Percentiles rank a stretch among this genome's conserved stretches.
phyloP scores from a whole-genome alignment of 2,113 vertebrate species.

The Petrocephalus zakoni region DNA sequence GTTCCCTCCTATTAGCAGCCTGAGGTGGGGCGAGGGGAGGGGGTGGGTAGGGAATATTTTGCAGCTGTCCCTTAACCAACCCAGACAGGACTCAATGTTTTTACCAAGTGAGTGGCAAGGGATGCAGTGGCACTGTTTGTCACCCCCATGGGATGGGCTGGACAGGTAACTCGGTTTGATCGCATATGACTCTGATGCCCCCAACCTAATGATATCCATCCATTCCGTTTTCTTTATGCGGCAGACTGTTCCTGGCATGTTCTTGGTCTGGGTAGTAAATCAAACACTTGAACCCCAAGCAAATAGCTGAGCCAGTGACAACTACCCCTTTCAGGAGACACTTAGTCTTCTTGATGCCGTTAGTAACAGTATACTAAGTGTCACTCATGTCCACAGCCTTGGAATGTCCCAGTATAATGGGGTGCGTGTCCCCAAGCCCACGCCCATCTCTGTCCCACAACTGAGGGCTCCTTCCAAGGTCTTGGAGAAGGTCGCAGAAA shows the following conservation, averaged over 20 bases:
- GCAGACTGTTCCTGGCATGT: background rate
- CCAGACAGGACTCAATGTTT: background rate
- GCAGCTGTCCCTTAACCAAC: background rate
- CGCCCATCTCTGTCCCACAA: background rate
- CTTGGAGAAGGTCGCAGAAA: background rate
- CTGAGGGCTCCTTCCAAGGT: background rate
- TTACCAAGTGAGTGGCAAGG: background rate
- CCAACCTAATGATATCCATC: background rate
- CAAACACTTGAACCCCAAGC: conserved; percentile 2
- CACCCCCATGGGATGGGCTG: background rate
- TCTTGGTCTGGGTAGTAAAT: background rate
- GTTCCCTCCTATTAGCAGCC: background rate
- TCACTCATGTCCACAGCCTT: background rate
- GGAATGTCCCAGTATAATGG: background rate
- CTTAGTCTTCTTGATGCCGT: conserved; percentile 31
- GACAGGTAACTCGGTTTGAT: background rate
- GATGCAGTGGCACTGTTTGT: background rate
- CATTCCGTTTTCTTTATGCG: background rate
- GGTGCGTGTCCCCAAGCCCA: background rate
- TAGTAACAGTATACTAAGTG: conserved; percentile 13
- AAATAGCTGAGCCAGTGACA: conserved; percentile 19
- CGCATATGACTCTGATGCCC: background rate
- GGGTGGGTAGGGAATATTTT: background rate
- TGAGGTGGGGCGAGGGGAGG: background rate
- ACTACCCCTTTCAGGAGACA: conserved; percentile 30